Evolutionary conservation across 2,113 vertebrate genomes (phyloP), one percentile per base, ranked within the genome.

Genomic region (Chaetorhynchus papuensis): DNA sequence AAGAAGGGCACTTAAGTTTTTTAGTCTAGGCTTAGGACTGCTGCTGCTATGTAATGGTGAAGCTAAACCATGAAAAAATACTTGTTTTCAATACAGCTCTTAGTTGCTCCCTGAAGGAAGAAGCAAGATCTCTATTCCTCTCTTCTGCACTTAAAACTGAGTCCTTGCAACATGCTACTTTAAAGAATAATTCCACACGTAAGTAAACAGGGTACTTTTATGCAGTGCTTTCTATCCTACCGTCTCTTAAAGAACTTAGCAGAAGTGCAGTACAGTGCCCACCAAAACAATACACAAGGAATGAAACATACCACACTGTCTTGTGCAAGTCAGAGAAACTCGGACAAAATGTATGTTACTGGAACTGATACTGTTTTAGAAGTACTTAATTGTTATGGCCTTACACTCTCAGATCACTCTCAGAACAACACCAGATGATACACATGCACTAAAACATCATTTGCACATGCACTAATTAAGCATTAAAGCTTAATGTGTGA

Each of bases 221-320:
- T n/a, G n/a, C 21, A 20, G 23, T 59, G 31, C 2, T 35, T 64
- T 82, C 49, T 81, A 41, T 78, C 39, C 44, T 10, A 7, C 6
- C 20, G 1, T 41, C 16, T 42, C 13, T 61, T 16, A 19, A 68
- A 65, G 5, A 49, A 45, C 59, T 79, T 65, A 13, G 23, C n/a
- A 33, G 0, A 82, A 76, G 54, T 42, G 33, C 45, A 47, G 11
- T 61, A 13, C 12, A 4, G 26, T 42, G 21, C 44, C 23, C 13
- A 31, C 15, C 30, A 49, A 82, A 81, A 74, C 26, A n/a, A 9
- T 39, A 44, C 24, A 42, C 16, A 37, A 56, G 69, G 66, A 74
- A 24, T 45, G 1, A 66, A 84, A 45, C 15, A 6, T 13, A 33
- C 23, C 2, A 0, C 28, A 19, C 22, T 1, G 2, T 39, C 50